Base-by-base conservation (phyloP, 92 coral and sea anemone genomes). In the Epizoanthus rinbou region DNA sequence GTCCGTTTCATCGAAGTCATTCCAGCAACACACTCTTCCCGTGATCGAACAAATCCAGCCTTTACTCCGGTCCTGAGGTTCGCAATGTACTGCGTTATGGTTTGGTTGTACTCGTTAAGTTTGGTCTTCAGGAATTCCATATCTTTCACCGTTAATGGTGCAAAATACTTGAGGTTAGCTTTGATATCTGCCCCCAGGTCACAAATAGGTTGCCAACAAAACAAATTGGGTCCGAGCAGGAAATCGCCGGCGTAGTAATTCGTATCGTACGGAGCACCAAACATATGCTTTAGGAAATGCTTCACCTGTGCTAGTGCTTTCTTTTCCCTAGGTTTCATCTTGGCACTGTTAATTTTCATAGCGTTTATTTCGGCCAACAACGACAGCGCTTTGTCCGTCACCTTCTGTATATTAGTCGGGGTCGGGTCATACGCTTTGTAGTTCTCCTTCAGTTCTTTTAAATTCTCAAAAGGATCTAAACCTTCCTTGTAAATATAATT, bases 41-140 rank as follows among this genome's bases (percentile, higher is more conserved):
- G 45, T 3, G 98, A 90, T 10, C 98, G 91, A 0, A 94, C 97
- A 97, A 96, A 94, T 0, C 99, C 99, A 21, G 94, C 88, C n/a
- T 87, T 87, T 13, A 86, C 89, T 19, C 99, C 99, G 21, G 75
- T 87, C 19, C 71, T 80, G 59, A 94, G 56, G 86, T 95, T 95
- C 15, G 82, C 81, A 25, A 91, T 87, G 59, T 95, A 95, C 52
- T 65, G 88, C 6, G 62, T 3, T 58, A 90, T 66, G 0, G 98
- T 85, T 64, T 69, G 8, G 64, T 87, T 80, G 8, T 87, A 79
- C 70, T 62, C 64, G 11, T 71, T 50, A 19, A 94, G 80, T 45
- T 83, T 87, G 6, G 81, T 86, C 4, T 74, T 71, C 13, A 94
- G 52, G 13, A 80, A 25, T 24, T 66, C 80, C 54, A 94, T 72